A percentile compares a stretch with the other conserved stretches of the same genome.
Conservation (phyloP, 2,113 vertebrate species). For the Pelecanoides urinatrix region DNA sequence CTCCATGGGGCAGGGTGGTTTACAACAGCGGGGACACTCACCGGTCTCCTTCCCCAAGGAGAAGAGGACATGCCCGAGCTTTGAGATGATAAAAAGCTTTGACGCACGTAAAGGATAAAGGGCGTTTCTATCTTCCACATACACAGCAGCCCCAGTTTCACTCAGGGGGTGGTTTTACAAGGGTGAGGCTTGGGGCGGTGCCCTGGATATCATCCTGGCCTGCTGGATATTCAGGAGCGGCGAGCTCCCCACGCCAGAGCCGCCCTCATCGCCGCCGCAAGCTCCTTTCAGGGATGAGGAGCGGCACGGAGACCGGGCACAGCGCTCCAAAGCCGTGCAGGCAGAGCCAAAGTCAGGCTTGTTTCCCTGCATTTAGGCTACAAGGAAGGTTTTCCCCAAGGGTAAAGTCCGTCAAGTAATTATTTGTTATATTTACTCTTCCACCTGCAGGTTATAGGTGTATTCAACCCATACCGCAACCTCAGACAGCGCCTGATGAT, state of each 20-base stretch:
- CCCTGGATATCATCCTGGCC: neutral
- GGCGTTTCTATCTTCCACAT: fast-evolving
- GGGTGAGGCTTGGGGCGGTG: neutral
- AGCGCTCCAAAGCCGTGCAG: fast-evolving
- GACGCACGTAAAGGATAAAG: too few species aligned
- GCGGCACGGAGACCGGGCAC: fast-evolving
- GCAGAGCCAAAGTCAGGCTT: neutral
- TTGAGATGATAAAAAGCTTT: fast-evolving
- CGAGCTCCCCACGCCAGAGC: neutral
- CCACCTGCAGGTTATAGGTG: fast-evolving
- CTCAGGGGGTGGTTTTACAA: neutral
- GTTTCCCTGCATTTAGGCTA: fast-evolving
- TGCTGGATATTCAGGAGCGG: neutral
- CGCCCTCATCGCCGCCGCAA: neutral
- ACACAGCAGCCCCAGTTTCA: neutral
- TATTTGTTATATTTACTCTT: fast-evolving
- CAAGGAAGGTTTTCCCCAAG: neutral
- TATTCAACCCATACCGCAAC: fast-evolving
- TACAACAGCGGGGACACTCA: too few species aligned
- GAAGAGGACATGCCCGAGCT: fast-evolving
- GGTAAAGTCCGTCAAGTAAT: fast-evolving
- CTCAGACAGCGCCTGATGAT: fast-evolving
- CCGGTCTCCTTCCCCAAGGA: fast-evolving
- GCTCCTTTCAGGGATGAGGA: fast-evolving
- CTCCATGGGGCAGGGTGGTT: neutral